Conservation (phyloP, 2,888 invertebrate genomes). For the Neoaliturus tenellus region DNA sequence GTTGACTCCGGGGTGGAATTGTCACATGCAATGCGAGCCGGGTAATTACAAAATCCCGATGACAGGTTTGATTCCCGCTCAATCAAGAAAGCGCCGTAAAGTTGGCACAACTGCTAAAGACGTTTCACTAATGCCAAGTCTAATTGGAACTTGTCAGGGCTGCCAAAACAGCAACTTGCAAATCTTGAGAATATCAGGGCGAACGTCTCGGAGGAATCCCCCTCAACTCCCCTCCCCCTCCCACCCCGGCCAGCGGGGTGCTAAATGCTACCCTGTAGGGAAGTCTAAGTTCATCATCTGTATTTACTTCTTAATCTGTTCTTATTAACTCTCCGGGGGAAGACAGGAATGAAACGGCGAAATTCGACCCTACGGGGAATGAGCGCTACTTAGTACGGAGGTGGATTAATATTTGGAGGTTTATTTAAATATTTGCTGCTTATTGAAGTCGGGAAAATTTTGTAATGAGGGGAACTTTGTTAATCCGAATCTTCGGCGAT, state of each 20-base stretch:
- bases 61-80: slow-evolving; percentile 51
- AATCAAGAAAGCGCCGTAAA: slow-evolving; percentile 40
- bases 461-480: too few relatives aligned
- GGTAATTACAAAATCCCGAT: slow-evolving; percentile 42
- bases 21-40: slow-evolving; percentile 6
- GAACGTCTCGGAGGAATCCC: slow-evolving; percentile 24
- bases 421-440: slow-evolving; percentile 15
- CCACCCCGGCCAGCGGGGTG: slow-evolving; percentile 9
- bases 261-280: slow-evolving; percentile 44
- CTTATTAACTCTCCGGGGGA: slow-evolving; percentile 42
- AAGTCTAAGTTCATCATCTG: slow-evolving; percentile 50
- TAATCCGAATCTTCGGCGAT: too few relatives aligned
- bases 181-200: slow-evolving; percentile 38
- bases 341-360: slow-evolving; percentile 28
- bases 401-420: slow-evolving; percentile 15
- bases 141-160: slow-evolving; percentile 51
- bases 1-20: neutral
- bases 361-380: slow-evolving; percentile 3
- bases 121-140: slow-evolving; percentile 46
- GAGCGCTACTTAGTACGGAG: neutral
- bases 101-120: slow-evolving; percentile 52
- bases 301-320: slow-evolving; percentile 54
- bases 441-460: slow-evolving; percentile 3
- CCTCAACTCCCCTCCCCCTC: neutral
- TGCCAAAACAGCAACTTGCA: slow-evolving; percentile 52